Percentiles rank a stretch among this genome's conserved stretches.
Evolutionary conservation across 2,888 invertebrate species (phyloP).

Genomic region (Ochropacha duplaris): DNA sequence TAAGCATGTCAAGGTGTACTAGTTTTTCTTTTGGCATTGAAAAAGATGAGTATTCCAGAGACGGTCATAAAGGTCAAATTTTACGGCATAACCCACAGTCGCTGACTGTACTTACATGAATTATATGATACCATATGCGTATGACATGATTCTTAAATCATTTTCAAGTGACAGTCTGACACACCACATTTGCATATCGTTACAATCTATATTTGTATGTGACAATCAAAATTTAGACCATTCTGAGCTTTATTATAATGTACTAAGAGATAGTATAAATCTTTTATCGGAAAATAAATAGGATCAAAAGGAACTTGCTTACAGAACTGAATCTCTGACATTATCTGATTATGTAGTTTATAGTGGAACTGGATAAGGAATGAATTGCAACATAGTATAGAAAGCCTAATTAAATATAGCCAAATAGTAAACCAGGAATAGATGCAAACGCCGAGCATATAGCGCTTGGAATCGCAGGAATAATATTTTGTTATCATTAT

Average conservation of each 20-base stretch:
- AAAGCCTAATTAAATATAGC: no score
- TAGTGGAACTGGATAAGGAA: no score
- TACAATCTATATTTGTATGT: constrained; percentile 9
- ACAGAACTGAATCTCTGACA: no score
- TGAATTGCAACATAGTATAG: no score
- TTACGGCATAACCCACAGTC: background rate
- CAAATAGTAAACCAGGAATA: no score
- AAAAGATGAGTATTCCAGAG: background rate
- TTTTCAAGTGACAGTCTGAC: constrained; percentile 17
- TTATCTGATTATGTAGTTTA: no score
- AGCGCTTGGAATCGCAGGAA: no score
- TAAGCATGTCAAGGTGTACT: background rate
- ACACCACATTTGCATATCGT: constrained; percentile 15
- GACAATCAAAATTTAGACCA: background rate
- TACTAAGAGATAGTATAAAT: background rate
- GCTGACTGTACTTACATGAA: background rate
- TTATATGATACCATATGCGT: constrained; percentile 5
- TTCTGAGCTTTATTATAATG: background rate
- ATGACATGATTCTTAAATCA: constrained; percentile 12
- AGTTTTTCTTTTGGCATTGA: background rate
- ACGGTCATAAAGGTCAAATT: background rate
- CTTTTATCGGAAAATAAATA: background rate
- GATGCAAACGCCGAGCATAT: no score
- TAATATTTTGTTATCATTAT: no score
- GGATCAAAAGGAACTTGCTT: no score